phyloP scores from a whole-genome alignment of 2,113 vertebrate genomes.

The Oncorhynchus nerka region DNA sequence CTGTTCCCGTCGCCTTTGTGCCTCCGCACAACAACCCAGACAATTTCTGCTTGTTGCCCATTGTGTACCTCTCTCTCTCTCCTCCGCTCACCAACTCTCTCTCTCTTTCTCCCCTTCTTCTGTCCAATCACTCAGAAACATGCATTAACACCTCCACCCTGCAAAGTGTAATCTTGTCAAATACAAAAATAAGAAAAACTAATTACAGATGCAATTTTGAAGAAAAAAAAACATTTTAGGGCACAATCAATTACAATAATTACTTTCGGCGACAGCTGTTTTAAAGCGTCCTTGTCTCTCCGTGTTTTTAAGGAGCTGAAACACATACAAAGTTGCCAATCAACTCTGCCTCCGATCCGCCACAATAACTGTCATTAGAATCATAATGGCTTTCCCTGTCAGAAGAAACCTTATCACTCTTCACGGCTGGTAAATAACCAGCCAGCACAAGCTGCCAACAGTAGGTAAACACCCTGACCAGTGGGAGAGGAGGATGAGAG shows the following conservation, averaged over 20 bases:
- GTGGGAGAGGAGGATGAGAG: constrained; percentile 20
- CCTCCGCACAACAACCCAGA: constrained; percentile 41
- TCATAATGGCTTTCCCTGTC: constrained; percentile 58
- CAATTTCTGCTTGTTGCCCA: constrained; percentile 26
- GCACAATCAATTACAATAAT: constrained; percentile 59
- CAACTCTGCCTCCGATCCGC: constrained; percentile 11
- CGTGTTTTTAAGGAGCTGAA: constrained; percentile 43
- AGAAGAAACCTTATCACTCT: constrained; percentile 53
- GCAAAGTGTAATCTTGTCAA: constrained; percentile 44
- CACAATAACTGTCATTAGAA: constrained; percentile 62
- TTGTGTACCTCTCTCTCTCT: constrained; percentile 3
- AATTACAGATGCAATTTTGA: constrained; percentile 39
- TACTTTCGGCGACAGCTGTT: constrained; percentile 51
- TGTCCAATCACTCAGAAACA: constrained; percentile 29
- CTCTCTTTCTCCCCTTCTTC: constrained; percentile 7
- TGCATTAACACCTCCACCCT: constrained; percentile 32
- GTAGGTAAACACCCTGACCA: constrained; percentile 56
- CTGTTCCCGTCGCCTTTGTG: constrained; percentile 46
- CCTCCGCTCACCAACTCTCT: constrained; percentile 9
- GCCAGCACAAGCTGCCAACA: constrained; percentile 37
- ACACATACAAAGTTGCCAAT: constrained; percentile 42
- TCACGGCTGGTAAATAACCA: constrained; percentile 19
- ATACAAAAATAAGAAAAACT: constrained; percentile 42
- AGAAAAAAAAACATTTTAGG: constrained; percentile 49
- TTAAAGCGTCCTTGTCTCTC: constrained; percentile 45